Base-by-base conservation (phyloP, 2,113 vertebrate genomes). In the Corythornis madagascariensis region DNA sequence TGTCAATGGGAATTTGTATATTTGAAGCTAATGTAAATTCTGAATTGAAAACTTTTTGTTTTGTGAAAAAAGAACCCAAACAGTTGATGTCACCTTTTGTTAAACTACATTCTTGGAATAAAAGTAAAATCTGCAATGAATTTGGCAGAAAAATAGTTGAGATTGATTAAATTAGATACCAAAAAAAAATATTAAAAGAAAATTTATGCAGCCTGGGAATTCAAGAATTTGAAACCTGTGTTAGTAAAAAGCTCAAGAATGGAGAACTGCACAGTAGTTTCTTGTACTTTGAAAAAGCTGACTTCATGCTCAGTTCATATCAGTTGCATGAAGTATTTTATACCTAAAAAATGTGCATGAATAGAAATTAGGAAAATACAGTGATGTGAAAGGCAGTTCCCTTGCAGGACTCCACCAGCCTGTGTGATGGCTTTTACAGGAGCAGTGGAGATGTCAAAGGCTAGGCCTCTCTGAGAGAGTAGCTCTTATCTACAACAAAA, bases 301-400 rank as follows among this genome's bases (percentile, higher is more conserved):
- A 81, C 42, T 38, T 17, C 12, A 6, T 57, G 21, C 17, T 88
- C 45, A 70, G 16, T 35, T 92, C 28, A 3, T 31, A 48, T 12
- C 1, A 2, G 6, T 63, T 91, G 59, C 6, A 18, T 55, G 33
- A 84, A 74, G 66, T 86, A 74, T 48, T 86, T 92, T 65, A 24
- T 55, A 50, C 17, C 12, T 48, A 47, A 21, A 11, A 29, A 6
- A 50, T 45, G 4, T 15, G 4, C 42, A 10, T 57, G 11, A 59
- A 42, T 33, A 87, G 24, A 71, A 84, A 42, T n/a, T 12, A 69
- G 43, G 35, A 74, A 9, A 10, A 28, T 5, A 20, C 7, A 60
- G 43, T 22, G 55, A 71, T 0, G 0, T 25, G 47, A 83, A 82
- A 53, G n/a, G 4, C 38, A 56, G 4, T 82, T 56, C 11, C 26